Evolutionary conservation across 1,140 invertebrate species (phyloP), one percentile per base, ranked within the genome.

Genomic region (Apolygus lucorum): DNA sequence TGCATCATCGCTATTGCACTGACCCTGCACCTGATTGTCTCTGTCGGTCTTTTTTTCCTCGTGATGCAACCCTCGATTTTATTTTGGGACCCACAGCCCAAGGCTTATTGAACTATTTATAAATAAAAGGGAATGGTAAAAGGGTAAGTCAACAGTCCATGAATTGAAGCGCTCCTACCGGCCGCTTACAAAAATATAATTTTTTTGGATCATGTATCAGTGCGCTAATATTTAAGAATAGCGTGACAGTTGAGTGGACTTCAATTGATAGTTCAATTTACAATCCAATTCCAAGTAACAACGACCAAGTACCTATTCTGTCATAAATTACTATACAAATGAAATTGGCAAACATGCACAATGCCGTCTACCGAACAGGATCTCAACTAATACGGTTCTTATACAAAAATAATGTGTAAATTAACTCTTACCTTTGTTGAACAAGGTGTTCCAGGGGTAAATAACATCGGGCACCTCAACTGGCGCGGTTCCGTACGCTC

Each of bases 401-500:
- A 4, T 17, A 42, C 34, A 42, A 17, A 42, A 42, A 8, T 42
- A 8, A 17, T n/a, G 34, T 42, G 34, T 17, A 42, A 42, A 8
- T 42, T n/a, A n/a, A n/a, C n/a, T 17, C 63, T 67, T 63, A 70
- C 69, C 69, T 67, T 70, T 70, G 49, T 70, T 70, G 62, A 70
- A 70, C 27, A 70, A 28, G 21, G 69, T 67, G 65, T 70, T 70
- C 69, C 69, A 70, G 4, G 69, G 65, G 52, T 70, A 70, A 54
- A 70, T 67, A 25, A 67, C 64, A 62, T 70, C 69, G 28, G 69
- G 69, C 25, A 70, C 69, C 52, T 70, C 69, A 21, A 70, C 65
- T 28, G 69, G 69, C 22, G 69, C 69, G 34, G 69, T 70, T 54
- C 69, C 69, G 63, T 67, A 70, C 24, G 69, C 69, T 70, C 69